Evolutionary conservation across 2,113 vertebrate genomes (phyloP), one percentile per base, ranked within the genome.

Genomic region (Nothoprocta perdicaria): DNA sequence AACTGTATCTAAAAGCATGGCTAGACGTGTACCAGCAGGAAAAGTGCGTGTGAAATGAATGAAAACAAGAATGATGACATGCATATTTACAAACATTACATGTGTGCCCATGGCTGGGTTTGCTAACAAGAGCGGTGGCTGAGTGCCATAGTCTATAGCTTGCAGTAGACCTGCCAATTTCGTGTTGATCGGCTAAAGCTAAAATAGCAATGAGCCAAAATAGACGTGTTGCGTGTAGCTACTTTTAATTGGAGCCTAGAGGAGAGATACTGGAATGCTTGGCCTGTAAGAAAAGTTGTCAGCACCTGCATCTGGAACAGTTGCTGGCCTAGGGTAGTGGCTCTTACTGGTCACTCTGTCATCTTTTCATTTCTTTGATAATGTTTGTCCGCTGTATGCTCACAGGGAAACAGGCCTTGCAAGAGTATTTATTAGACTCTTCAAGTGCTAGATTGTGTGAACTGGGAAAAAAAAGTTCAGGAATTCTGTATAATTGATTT

Each of bases 61-160:
- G 33, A 79, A 66, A 58, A 24, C 12, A 77, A 55, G 41, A 67
- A 62, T 38, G 29, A 67, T 66, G 19, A 66, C 23, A 7, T 72
- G 83, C 83, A 53, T 83, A 14, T 53, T 72, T 75, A 26, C 17
- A 67, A 38, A 41, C n/a, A 22, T 3, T 78, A 14, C 12, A 33
- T 22, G 4, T 57, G 61, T n/a, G 17, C 1, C 0, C 74, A 29
- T 24, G 22, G 15, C 52, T 81, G 57, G 14, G 38, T 63, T 53
- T 50, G 58, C 22, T 52, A 62, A 17, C 17, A 24, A 19, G 50
- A 88, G 10, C 15, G n/a, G 5, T 62, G 55, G 14, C 61, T 74
- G 41, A 31, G 6, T 84, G 9, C 66, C 3, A 0, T 38, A 14
- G 7, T 78, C 19, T 1, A 2, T 43, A 14, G 15, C 1, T 52